Conservation (phyloP, 2,797 vertebrate genomes). For the Lacerta viridis region DNA sequence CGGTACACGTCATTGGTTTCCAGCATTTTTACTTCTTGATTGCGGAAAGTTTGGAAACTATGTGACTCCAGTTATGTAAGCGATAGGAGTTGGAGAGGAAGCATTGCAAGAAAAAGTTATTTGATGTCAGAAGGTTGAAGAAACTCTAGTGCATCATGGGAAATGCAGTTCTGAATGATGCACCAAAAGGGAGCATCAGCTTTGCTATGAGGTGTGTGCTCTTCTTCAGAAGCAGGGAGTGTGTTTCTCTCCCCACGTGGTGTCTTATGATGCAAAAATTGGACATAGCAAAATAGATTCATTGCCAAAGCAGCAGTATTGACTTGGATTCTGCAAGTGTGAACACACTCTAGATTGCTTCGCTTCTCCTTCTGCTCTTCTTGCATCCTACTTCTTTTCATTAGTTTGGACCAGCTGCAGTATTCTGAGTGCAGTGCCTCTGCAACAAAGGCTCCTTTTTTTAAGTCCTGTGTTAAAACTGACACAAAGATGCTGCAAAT, state of each 20-base stretch:
- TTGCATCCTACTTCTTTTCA: constrained; percentile 26
- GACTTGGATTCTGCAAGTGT: constrained; percentile 15
- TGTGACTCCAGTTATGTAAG: not conserved
- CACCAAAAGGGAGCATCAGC: not conserved
- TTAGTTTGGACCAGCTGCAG: constrained; percentile 53
- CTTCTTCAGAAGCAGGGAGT: not conserved
- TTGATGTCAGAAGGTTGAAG: not conserved
- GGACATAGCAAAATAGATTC: not conserved
- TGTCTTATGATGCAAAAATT: not conserved
- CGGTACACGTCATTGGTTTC: not conserved
- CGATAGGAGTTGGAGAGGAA: not conserved
- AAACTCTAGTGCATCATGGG: not conserved
- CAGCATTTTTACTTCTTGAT: not conserved
- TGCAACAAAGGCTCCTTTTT: constrained; percentile 54
- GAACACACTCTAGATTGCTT: constrained; percentile 31
- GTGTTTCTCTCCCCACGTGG: not conserved
- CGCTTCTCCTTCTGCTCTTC: not conserved
- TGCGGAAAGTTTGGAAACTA: not conserved
- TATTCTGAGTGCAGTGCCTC: constrained; percentile 41
- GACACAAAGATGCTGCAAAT: constrained; percentile 49
- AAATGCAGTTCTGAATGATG: not conserved
- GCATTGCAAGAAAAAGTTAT: not conserved
- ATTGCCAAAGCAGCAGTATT: not conserved
- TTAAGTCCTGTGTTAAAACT: constrained; percentile 55
- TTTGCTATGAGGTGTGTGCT: not conserved